Percentiles rank a stretch among this genome's conserved stretches.
phyloP scores from a whole-genome alignment of 2,797 vertebrate species.

The Mastacembelus armatus region DNA sequence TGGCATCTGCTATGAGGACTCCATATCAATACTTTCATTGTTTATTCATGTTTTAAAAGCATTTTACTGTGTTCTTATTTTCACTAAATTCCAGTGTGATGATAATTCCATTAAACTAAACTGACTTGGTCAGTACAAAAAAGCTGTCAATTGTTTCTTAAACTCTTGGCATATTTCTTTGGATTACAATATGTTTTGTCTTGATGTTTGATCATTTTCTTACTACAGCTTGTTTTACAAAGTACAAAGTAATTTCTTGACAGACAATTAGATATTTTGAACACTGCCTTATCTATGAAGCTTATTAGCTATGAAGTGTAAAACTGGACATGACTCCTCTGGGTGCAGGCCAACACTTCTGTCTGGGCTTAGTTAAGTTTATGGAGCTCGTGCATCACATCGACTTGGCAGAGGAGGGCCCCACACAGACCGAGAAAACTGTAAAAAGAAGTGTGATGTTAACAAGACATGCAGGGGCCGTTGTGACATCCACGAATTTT shows the following conservation, averaged over 20 bases:
- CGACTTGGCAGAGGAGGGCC: conserved; percentile 51
- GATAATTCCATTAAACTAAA: conserved; percentile 18
- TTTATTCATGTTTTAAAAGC: no score
- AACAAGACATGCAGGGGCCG: conserved; percentile 48
- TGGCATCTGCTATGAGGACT: conserved; percentile 8
- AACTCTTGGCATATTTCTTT: conserved; percentile 42
- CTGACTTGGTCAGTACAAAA: conserved; percentile 23
- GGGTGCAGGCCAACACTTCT: conserved; percentile 57
- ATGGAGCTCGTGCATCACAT: conserved; percentile 59
- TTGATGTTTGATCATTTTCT: conserved; percentile 19
- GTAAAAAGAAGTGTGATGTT: conserved; percentile 59
- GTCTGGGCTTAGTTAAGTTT: conserved; percentile 69
- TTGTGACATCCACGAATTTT: conserved; percentile 46
- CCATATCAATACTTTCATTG: background rate
- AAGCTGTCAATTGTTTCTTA: conserved; percentile 28
- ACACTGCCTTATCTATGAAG: conserved; percentile 45
- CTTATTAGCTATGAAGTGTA: conserved; percentile 61
- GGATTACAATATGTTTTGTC: conserved; percentile 36
- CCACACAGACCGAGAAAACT: conserved; percentile 47
- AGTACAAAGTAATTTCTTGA: conserved; percentile 50
- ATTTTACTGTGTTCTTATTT: no score
- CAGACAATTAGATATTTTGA: conserved; percentile 57
- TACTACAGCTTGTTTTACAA: conserved; percentile 41
- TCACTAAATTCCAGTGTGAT: conserved; percentile 8
- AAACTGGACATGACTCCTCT: conserved; percentile 63